Evolutionary conservation across 2,888 invertebrate genomes (phyloP).

Genomic region (Campopleginae sp.): DNA sequence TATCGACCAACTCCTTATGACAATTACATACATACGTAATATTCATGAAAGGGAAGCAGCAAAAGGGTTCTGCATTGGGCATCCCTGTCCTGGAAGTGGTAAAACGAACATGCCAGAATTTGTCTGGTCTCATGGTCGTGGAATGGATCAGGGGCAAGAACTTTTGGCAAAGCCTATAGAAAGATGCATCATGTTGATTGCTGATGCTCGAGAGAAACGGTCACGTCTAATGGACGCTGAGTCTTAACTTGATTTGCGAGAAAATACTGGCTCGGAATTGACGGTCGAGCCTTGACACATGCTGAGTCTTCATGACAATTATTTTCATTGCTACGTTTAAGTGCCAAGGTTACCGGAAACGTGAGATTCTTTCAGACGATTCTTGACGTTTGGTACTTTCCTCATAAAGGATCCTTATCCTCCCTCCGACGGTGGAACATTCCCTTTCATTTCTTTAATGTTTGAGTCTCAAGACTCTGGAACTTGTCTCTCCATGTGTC

Average conservation of each 20-base stretch:
- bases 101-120: constrained; percentile 8
- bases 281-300: not conserved
- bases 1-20: not conserved
- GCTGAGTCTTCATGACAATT: constrained; percentile 68
- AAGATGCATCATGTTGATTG: not conserved
- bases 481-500: constrained; percentile 22
- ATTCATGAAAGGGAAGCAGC: not conserved
- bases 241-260: constrained; percentile 10
- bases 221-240: not conserved
- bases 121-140: not conserved
- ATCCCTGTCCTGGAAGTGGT: not conserved
- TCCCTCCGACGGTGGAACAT: not conserved
- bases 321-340: constrained; percentile 66
- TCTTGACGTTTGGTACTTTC: not conserved
- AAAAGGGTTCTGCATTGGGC: not conserved
- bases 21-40: constrained; percentile 3
- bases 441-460: constrained; percentile 20
- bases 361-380: constrained; percentile 9
- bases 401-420: not conserved
- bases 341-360: constrained; percentile 18
- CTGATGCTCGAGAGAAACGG: not conserved
- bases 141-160: not conserved
- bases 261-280: constrained; percentile 13
- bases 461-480: not conserved
- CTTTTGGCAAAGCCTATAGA: not conserved